Evolutionary conservation across 2,113 vertebrate species (phyloP), one percentile per base, ranked within the genome.

Genomic region (Spilogale gracilis): DNA sequence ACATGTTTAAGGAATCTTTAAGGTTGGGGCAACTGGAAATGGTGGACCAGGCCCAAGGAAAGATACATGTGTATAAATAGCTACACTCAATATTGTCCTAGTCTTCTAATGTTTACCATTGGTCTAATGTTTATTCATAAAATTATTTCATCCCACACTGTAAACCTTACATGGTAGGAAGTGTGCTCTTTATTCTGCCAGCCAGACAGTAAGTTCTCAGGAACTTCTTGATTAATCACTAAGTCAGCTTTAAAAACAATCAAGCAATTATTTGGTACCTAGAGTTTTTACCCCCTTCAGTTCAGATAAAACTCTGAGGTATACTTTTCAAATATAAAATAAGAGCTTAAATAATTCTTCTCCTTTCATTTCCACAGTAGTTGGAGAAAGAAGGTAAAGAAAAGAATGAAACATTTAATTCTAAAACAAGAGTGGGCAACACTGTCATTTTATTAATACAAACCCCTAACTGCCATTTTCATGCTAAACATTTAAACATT

Each of bases 401-500:
- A 80, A 38, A 89, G n/a, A 96, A 6, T 60, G 11, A 96, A 80
- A 63, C 14, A 65, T 82, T 89, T 38, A n/a, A 84, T 76, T 83
- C 52, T 69, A 58, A 86, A 52, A 76, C 11, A 90, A 96, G 58
- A 54, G 43, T 30, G 27, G 38, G 27, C 12, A 79, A 78, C 3
- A 38, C 4, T 58, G 10, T 84, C 18, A 2, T 94, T 92, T 96
- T 48, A 76, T 54, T 87, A 71, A 88, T 85, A 65, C 2, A 91
- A 94, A 92, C 63, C 73, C 32, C 5, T 20, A 94, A 10, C 52
- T 43, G 20, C 82, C 54, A 89, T 95, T 76, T 97, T 93, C 38
- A 94, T 65, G 50, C 91, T 93, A 85, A 94, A 63, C 17, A 85
- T 94, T 93, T 93, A 85, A 94, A 63, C 17, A 85, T 94, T 85